A percentile compares a stretch with the other conserved stretches of the same genome.
Evolutionary conservation across 2,888 invertebrate species (phyloP).

Genomic region (Amorpha juglandis): DNA sequence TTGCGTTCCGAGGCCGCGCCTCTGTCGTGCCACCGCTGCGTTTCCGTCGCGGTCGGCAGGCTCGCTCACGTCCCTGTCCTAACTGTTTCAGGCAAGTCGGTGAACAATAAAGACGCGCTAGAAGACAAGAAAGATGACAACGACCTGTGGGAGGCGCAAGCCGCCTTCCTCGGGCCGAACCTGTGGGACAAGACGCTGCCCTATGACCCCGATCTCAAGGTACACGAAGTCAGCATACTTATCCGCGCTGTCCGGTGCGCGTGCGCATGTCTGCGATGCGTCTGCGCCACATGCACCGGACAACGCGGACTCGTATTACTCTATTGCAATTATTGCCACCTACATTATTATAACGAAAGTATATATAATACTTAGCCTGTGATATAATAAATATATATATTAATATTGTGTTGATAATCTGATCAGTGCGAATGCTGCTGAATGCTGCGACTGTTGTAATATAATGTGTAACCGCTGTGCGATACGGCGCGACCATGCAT

Average conservation of each 20-base stretch:
- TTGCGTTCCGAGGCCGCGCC: slow-evolving; percentile 28
- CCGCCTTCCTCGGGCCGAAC: slow-evolving; percentile 97
- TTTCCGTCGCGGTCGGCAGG: slow-evolving; percentile 40
- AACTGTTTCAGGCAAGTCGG: slow-evolving; percentile 86
- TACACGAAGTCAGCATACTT: slow-evolving; percentile 87
- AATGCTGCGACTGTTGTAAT: background rate
- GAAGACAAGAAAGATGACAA: slow-evolving; percentile 92
- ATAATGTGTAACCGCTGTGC: background rate
- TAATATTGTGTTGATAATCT: background rate
- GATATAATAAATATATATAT: too few species aligned
- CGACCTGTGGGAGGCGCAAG: slow-evolving; percentile 96
- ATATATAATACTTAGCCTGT: background rate
- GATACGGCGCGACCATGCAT: too few species aligned
- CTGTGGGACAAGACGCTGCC: slow-evolving; percentile 97
- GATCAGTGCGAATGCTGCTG: background rate
- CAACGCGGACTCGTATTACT: background rate
- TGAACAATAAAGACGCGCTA: slow-evolving; percentile 85
- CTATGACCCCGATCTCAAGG: slow-evolving; percentile 98
- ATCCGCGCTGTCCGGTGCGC: slow-evolving; percentile 24
- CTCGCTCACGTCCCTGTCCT: slow-evolving; percentile 66
- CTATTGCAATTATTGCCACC: background rate
- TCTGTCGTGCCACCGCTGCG: slow-evolving; percentile 16
- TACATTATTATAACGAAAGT: background rate
- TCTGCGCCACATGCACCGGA: slow-evolving; percentile 11
- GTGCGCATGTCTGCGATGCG: slow-evolving; percentile 26